Evolutionary conservation across 2,888 invertebrate genomes (phyloP).

Genomic region (Amphipyra berbera): DNA sequence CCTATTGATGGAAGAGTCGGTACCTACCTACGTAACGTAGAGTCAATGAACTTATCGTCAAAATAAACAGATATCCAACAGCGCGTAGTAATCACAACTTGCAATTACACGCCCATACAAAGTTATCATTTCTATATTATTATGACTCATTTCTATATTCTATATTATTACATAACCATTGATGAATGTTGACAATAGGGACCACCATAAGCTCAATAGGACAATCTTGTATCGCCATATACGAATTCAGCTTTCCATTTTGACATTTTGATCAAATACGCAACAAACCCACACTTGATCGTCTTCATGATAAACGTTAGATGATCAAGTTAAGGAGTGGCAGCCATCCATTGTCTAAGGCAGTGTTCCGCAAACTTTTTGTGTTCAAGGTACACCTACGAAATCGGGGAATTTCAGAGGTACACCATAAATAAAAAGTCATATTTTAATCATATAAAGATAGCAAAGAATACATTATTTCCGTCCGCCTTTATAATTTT

Average conservation of each 20-base stretch:
- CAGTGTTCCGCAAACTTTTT: no score
- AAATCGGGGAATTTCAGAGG: no score
- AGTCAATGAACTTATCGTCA: constrained; percentile 10
- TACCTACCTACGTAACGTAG: neutral
- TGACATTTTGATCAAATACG: constrained; percentile 66
- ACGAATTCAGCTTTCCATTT: constrained; percentile 64
- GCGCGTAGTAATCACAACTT: neutral
- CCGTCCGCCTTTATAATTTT: no score
- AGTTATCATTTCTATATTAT: constrained; percentile 1
- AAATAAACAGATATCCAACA: constrained; percentile 14
- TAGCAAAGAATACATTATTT: no score
- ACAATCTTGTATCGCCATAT: constrained; percentile 13
- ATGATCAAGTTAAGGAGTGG: constrained; percentile 18
- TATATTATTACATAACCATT: constrained; percentile 30
- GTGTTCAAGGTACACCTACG: no score
- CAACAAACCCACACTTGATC: constrained; percentile 27
- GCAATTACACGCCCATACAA: constrained; percentile 8
- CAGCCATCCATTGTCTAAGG: constrained; percentile 29
- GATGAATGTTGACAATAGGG: constrained; percentile 28
- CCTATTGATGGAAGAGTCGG: neutral
- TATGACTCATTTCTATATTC: no score
- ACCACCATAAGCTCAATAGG: constrained; percentile 16
- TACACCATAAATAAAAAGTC: no score
- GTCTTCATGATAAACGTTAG: constrained; percentile 18
- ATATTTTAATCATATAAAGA: no score